Evolutionary conservation across 2,888 invertebrate species (phyloP), one percentile per base, ranked within the genome.

Genomic region (Tholera decimalis): DNA sequence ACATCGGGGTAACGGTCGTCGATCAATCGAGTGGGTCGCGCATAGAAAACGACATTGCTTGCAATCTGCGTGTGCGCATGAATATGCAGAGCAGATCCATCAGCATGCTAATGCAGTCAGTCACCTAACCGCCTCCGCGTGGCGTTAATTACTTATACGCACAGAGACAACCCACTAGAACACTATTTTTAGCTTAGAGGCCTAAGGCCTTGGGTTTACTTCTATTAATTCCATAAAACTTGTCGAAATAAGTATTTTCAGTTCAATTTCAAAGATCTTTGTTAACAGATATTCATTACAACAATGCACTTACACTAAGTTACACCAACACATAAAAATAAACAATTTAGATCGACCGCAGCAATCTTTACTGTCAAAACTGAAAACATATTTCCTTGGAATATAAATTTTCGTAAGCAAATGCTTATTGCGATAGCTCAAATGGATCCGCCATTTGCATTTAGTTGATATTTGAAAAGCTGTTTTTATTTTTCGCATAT

Each of bases 61-160:
- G 78, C 70, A 62, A 78, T 73, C 68, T 70, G 76, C 80, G 80
- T 80, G 79, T 70, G 72, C 67, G 74, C 80, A 85, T 89, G 84
- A 89, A 88, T 88, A 88, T 88, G 85, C 85, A 86, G 76, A 82
- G 73, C 85, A 83, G 67, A 89, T 87, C 88, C 82, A 89, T 89
- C 89, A 86, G 85, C 82, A 88, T 88, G 84, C 82, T 86, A 89
- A 88, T 89, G 73, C 76, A 82, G 81, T 79, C 76, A 82, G 81
- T 79, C 79, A 79, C 80, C 80, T 76, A 80, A 79, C 82, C 76
- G 75, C 83, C 69, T 65, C 72, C 66, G 59, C 62, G 76, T 73
- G 67, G 77, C 74, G 80, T 82, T 72, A 84, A 83, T 87, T 81
- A 82, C 81, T 78, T 61, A 80, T 57, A 59, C 67, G 24, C 78